phyloP scores from a whole-genome alignment of 2,888 invertebrate genomes.

The Synergus itoensis region DNA sequence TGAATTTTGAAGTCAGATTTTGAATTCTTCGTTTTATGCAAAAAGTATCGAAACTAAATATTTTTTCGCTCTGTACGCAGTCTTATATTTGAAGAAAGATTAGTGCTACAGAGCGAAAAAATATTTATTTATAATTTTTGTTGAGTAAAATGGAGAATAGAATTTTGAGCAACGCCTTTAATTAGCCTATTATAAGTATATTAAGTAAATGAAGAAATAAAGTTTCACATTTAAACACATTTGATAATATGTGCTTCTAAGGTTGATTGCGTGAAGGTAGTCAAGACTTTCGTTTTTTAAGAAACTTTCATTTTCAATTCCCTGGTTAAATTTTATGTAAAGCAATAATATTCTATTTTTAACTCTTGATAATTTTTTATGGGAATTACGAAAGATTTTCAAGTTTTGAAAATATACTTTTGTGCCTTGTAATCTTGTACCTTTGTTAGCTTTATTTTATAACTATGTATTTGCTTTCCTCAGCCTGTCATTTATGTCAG shows the following conservation, averaged over 20 bases:
- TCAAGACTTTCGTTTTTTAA: background rate
- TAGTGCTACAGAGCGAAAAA: too few relatives aligned
- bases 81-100: too few relatives aligned
- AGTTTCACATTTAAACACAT: background rate
- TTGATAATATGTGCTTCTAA: background rate
- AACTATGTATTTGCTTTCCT: background rate
- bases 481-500: background rate
- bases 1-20: too few relatives aligned
- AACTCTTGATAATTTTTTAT: background rate
- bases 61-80: too few relatives aligned
- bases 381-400: background rate
- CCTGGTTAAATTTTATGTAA: background rate
- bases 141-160: too few relatives aligned
- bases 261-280: background rate
- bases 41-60: too few relatives aligned
- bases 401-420: background rate
- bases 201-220: background rate
- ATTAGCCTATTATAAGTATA: background rate
- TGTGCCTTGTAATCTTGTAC: background rate
- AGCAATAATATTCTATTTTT: background rate
- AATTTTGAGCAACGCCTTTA: too few relatives aligned
- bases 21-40: too few relatives aligned
- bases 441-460: background rate
- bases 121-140: too few relatives aligned
- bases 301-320: background rate